A percentile compares a stretch with the other conserved stretches of the same genome.
Conservation (phyloP, 2,888 invertebrate genomes). For the Pterostichus madidus region DNA sequence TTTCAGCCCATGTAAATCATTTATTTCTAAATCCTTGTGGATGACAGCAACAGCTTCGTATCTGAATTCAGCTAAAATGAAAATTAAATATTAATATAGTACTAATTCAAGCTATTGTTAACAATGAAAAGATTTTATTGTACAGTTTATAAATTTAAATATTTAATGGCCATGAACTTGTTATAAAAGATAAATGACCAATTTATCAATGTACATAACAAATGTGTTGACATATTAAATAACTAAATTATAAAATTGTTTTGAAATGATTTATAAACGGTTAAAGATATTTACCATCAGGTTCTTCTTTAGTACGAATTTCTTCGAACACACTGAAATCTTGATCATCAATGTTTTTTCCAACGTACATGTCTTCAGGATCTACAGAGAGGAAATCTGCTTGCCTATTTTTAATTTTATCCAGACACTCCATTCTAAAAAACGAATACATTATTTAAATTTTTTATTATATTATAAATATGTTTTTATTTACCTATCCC, state of each 20-base stretch:
- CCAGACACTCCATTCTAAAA: conserved; percentile 86
- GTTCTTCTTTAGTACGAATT: conserved; percentile 87
- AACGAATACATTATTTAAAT: not conserved
- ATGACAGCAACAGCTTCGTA: conserved; percentile 91
- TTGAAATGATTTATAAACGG: conserved; percentile 21
- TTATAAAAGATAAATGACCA: conserved; percentile 1
- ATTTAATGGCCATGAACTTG: conserved; percentile 52
- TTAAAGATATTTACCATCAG: conserved; percentile 80
- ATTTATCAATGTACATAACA: conserved; percentile 47
- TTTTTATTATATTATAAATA: conserved; percentile 12
- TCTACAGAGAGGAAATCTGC: conserved; percentile 92
- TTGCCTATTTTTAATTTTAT: conserved; percentile 85
- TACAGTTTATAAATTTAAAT: conserved; percentile 18
- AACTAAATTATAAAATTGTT: conserved; percentile 37
- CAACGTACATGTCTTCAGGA: conserved; percentile 93
- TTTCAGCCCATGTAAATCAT: conserved; percentile 83
- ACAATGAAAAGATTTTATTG: conserved; percentile 18
- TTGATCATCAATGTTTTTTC: conserved; percentile 84
- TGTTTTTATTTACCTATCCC: conserved; percentile 81
- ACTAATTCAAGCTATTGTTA: conserved; percentile 2
- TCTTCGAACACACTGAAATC: conserved; percentile 88
- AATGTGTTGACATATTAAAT: conserved; percentile 24
- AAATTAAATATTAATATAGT: conserved; percentile 54
- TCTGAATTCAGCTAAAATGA: conserved; percentile 84
- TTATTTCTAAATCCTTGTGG: conserved; percentile 86